Evolutionary conservation across 2,113 vertebrate genomes (phyloP), one percentile per base, ranked within the genome.

Genomic region (Spea multiplicata): DNA sequence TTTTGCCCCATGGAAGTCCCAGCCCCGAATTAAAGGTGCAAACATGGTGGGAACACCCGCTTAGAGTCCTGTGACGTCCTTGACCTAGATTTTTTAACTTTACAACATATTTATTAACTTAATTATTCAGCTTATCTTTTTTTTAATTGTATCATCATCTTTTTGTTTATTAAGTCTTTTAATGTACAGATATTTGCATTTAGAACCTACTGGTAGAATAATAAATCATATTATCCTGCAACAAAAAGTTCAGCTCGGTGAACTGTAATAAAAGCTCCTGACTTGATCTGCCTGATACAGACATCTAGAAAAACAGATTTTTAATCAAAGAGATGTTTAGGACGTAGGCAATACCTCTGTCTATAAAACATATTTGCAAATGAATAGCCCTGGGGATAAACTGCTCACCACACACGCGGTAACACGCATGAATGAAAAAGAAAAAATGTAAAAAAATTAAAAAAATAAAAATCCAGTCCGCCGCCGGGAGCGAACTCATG

Each of bases 371-470:
- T 76, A 69, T 76, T 68, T 76, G 57, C 55, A 30, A 55, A 61
- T 67, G n/a, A 44, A 50, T 59, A 48, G 66, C 55, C 66, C 53
- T 8, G 30, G 14, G 13, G 74, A 76, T 65, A 46, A 57, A 48
- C 30, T 48, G 75, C 46, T 48, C 53, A 62, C 57, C 59, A 76
- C 75, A 59, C 44, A 44, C 49, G 53, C 66, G n/a, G 16, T 70
- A 13, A 66, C 67, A 17, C 8, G 17, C 55, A 44, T 76, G 75
- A 76, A 76, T 76, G 67, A 59, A 76, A 30, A 76, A 57, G n/a
- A 70, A 16, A 70, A 30, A 30, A 30, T 30, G 30, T 30, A 30
- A 30, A 30, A 30, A 30, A 30, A 30, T 30, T 1, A 30, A 30
- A 30, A 30, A 30, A 30, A 30, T 1, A 30, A 30, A 30, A 30